Percentiles rank a stretch among this genome's conserved stretches.
These are phyloP conservation scores for Patella caerulea DNA, from an alignment of 2,888 invertebrate genomes.

Conservation along the genomic window DNA sequence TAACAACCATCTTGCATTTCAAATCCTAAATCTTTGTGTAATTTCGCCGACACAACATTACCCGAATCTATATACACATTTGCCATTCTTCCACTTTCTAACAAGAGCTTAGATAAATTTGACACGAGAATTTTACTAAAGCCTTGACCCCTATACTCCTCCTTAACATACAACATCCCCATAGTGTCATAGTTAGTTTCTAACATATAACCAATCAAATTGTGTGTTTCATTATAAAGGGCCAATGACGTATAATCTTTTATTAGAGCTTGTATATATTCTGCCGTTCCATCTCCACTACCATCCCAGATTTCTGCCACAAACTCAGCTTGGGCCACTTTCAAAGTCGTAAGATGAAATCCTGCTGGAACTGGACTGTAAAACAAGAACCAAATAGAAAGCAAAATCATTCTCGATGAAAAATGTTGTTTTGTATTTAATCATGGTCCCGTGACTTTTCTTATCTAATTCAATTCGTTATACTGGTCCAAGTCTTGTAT, in stretches of 20 bases:
- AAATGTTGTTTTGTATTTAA: too few species aligned
- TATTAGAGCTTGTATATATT: not conserved
- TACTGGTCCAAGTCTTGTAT: too few species aligned
- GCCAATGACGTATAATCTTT: not conserved
- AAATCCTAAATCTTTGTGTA: not conserved
- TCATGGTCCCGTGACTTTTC: too few species aligned
- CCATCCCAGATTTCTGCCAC: not conserved
- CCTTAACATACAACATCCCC: not conserved
- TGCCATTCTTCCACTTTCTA: not conserved
- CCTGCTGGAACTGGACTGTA: not conserved
- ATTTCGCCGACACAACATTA: not conserved
- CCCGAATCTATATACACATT: not conserved
- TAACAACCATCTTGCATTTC: not conserved
- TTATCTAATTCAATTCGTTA: too few species aligned
- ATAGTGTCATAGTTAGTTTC: not conserved
- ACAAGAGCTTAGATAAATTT: not conserved
- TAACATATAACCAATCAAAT: not conserved
- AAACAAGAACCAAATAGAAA: not conserved
- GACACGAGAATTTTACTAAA: not conserved
- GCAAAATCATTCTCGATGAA: too few species aligned
- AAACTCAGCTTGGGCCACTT: not conserved
- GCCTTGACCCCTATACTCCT: not conserved
- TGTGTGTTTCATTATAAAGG: not conserved
- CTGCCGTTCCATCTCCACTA: not conserved
- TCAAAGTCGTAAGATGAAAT: not conserved